These are phyloP conservation scores for Hydropsyche betteni DNA, from an alignment of 2,888 invertebrate species.

Conservation along the genomic window DNA sequence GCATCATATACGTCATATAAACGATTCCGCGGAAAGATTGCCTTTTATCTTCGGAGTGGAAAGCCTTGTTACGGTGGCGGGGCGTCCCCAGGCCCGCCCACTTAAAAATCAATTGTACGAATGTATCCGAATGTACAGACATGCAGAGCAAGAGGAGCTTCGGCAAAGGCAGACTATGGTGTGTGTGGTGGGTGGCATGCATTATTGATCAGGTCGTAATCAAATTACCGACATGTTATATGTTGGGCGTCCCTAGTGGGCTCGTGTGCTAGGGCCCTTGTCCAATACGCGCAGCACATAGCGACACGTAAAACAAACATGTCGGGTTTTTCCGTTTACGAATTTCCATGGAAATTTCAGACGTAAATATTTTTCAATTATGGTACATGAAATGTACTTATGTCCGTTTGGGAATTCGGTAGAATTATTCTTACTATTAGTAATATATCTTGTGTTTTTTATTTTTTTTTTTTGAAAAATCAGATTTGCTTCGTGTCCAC, in stretches of 20 bases:
- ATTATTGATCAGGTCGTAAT: constrained; percentile 50
- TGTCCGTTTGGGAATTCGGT: too few relatives aligned
- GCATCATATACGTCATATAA: not conserved
- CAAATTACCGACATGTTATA: constrained; percentile 48
- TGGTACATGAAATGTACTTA: not conserved
- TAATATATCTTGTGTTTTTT: too few relatives aligned
- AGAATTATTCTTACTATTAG: too few relatives aligned
- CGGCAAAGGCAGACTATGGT: not conserved
- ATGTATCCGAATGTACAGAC: not conserved
- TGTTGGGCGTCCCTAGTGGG: constrained; percentile 36
- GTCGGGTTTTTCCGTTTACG: constrained; percentile 8
- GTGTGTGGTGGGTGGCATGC: constrained; percentile 29
- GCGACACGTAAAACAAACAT: constrained; percentile 21
- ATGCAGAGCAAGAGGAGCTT: not conserved
- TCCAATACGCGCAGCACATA: not conserved
- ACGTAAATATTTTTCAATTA: not conserved
- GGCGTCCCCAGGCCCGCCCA: not conserved
- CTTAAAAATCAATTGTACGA: constrained; percentile 9
- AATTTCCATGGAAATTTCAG: not conserved
- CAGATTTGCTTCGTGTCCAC: too few relatives aligned
- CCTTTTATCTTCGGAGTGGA: constrained; percentile 21
- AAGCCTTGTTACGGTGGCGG: constrained; percentile 4
- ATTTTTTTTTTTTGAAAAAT: too few relatives aligned
- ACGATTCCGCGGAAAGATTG: not conserved
- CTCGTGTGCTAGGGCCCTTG: constrained; percentile 9